Percentiles rank a stretch among this genome's conserved stretches.
Evolutionary conservation across 2,888 invertebrate species (phyloP).

Genomic region (Phasia obesa): DNA sequence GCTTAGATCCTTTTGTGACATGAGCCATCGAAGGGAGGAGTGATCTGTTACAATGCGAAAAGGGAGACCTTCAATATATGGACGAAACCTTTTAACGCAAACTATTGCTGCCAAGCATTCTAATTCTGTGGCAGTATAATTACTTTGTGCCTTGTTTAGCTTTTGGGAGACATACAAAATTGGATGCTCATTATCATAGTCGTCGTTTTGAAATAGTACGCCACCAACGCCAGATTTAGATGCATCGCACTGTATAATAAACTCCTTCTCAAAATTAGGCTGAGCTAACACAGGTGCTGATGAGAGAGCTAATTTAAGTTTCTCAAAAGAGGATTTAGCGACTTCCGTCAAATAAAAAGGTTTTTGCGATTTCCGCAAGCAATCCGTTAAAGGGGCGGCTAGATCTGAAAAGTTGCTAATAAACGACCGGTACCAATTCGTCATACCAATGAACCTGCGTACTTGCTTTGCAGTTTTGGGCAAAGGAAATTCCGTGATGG

Average conservation of each 20-base stretch:
- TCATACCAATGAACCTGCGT: conserved; percentile 46
- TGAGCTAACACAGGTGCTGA: conserved; percentile 36
- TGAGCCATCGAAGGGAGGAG: neutral
- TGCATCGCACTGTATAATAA: conserved; percentile 59
- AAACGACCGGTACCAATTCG: conserved; percentile 49
- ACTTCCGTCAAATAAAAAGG: conserved; percentile 18
- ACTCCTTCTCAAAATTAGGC: conserved; percentile 45
- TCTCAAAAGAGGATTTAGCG: conserved; percentile 29
- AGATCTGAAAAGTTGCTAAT: conserved; percentile 44
- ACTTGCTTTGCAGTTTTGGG: conserved; percentile 29
- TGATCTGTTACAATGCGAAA: neutral
- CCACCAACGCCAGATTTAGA: conserved; percentile 32
- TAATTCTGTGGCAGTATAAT: conserved; percentile 44
- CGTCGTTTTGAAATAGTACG: conserved; percentile 40
- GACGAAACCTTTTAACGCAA: neutral
- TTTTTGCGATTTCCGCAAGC: neutral
- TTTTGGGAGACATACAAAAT: conserved; percentile 25
- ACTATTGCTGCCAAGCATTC: neutral
- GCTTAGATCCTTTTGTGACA: neutral
- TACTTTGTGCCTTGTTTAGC: conserved; percentile 22
- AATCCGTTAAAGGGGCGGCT: conserved; percentile 6
- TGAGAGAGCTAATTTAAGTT: conserved; percentile 21
- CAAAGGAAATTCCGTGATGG: conserved; percentile 42
- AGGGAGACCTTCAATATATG: neutral
- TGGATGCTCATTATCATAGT: conserved; percentile 38